Conservation (phyloP, 1,140 invertebrate species). For the Drosophila chauvacae region DNA sequence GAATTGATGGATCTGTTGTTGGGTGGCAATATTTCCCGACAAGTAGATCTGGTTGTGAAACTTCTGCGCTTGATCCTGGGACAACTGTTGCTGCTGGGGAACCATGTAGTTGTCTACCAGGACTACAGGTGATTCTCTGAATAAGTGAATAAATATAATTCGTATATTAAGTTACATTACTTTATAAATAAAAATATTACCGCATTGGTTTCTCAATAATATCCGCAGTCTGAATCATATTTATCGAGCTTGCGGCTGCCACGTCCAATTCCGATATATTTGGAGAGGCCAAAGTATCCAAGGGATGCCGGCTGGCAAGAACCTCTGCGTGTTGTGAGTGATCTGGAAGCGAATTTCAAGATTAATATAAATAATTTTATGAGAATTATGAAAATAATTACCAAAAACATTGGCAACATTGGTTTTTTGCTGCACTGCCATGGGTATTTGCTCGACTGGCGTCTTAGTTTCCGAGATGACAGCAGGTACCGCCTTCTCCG, state of each 20-base stretch:
- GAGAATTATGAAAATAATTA: neutral
- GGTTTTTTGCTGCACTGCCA: slow-evolving; percentile 41
- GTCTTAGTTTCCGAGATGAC: slow-evolving; percentile 28
- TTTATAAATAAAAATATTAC: slow-evolving; percentile 5
- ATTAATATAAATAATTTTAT: neutral
- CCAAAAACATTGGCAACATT: slow-evolving; percentile 31
- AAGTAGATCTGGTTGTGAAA: slow-evolving; percentile 55
- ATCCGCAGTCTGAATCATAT: slow-evolving; percentile 41
- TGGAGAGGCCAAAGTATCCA: slow-evolving; percentile 52
- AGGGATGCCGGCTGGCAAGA: slow-evolving; percentile 16
- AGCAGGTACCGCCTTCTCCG: slow-evolving; percentile 31
- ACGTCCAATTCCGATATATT: slow-evolving; percentile 50
- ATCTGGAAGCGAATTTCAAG: slow-evolving; percentile 7
- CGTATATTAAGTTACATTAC: neutral
- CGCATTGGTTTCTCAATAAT: slow-evolving; percentile 52
- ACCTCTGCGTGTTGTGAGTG: slow-evolving; percentile 33
- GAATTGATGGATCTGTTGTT: slow-evolving; percentile 54
- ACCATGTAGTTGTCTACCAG: slow-evolving; percentile 53
- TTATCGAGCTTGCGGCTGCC: slow-evolving; percentile 36
- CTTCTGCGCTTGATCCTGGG: slow-evolving; percentile 59
- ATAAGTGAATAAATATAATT: neutral
- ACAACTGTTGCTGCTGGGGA: slow-evolving; percentile 46
- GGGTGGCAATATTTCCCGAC: slow-evolving; percentile 38
- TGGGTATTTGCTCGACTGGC: slow-evolving; percentile 41
- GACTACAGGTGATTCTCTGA: slow-evolving; percentile 49